Base-by-base conservation (phyloP, 2,113 vertebrate species). In the Sinocyclocheilus maitianheensis region DNA sequence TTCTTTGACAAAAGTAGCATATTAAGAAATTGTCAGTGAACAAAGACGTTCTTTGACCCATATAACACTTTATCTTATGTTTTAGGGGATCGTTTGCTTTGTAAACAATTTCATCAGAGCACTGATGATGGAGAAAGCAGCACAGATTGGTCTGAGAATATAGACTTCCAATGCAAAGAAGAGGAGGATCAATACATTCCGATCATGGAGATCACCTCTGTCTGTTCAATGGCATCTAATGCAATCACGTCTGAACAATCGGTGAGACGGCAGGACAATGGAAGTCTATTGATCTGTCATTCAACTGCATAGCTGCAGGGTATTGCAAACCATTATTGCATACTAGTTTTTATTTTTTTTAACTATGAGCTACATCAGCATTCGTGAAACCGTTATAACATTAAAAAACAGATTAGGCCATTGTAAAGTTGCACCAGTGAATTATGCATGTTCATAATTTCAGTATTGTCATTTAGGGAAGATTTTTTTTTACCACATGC, bases 181-280 rank as follows among this genome's bases (percentile, higher is more conserved):
- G 94, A 95, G 62, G 90, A 89, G 63, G 93, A 94, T 30, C 91
- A 86, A 74, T 90, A 87, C 85, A 89, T 94, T 72, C 93, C 94
- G 0, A 95, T 95, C 62, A 94, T 95, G 89, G 93, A 94, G 87
- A 95, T 95, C 86, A 92, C 92, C 53, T 95, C 94, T 1, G 92
- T 95, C 1, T 90, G 91, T 67, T 95, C 94, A 14, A 94, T 95
- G 90, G 91, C 92, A 46, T 63, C 62, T 26, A 43, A 62, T 30
- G 26, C 34, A 34, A 22, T 65, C 16, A 16, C 58, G 0, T 58
- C 84, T 43, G 88, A 87, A 60, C 86, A 78, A 65, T 82, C 84
- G 86, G 60, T 87, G 60, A 65, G 20, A 63, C 30, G 53, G 83
- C 18, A 37, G 14, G 20, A 20, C 80, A 63, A 30, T 82, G 43